Base-by-base conservation (phyloP, 2,113 vertebrate genomes). In the Dipodomys spectabilis region DNA sequence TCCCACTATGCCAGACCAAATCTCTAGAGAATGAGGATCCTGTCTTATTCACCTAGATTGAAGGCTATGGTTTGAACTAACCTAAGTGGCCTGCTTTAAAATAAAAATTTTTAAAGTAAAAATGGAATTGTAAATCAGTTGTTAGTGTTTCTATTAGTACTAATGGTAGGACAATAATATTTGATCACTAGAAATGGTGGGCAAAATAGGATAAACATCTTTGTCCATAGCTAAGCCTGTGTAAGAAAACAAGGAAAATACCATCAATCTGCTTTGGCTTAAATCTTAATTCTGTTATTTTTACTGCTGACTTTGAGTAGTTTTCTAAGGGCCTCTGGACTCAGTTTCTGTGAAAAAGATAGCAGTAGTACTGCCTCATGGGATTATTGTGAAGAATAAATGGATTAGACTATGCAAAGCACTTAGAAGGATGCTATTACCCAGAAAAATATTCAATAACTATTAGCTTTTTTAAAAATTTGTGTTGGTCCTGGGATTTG, bases 31-130 rank as follows among this genome's bases (percentile, higher is more conserved):
- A 64, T 39, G 39, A 77, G 39, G 35, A 10, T 75, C 62, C 19
- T 64, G 23, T 80, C 67, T 81, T n/a, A 85, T n/a, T 49, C 62
- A 86, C 49, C 35, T 39, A 65, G 60, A 65, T 68, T 68, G 23
- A 86, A 73, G 67, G 4, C 82, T 80, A 11, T 90, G n/a, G n/a
- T 73, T 90, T 86, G 16, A 94, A 94, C 86, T 79, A 67, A 22
- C 32, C 22, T 67, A 13, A 68, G 32, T 68, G 22, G 22, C 22
- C 39, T 45, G 4, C 81, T 68, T 85, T 30, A 60, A 53, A 53
- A 53, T 53, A 53, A 45, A 90, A 65, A 72, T 67, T 83, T 53
- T 53, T 12, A 53, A 45, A 25, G 67, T 39, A 39, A 39, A 39
- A 39, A 39, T 39, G 5, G 53, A 79, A 57, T 60, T n/a, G 25